A percentile compares a stretch with the other conserved stretches of the same genome.
Evolutionary conservation across 2,888 invertebrate genomes (phyloP).

Genomic region (Odontothrips loti): DNA sequence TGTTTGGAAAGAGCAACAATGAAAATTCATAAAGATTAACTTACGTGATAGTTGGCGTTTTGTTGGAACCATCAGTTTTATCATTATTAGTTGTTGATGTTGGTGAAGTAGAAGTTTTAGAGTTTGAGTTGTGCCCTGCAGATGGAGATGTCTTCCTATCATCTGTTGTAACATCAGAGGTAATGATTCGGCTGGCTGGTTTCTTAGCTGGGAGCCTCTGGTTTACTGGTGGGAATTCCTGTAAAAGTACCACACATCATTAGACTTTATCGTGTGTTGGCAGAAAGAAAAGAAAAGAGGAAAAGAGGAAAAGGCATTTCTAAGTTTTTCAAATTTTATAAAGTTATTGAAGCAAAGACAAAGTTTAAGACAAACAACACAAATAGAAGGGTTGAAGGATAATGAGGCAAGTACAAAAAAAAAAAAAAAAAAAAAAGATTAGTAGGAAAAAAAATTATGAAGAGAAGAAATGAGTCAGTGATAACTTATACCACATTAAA

Average conservation of each 20-base stretch:
- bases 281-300: slow-evolving; percentile 1
- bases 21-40: slow-evolving; percentile 40
- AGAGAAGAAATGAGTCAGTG: slow-evolving; percentile 30
- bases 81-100: slow-evolving; percentile 41
- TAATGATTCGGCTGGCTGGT: slow-evolving; percentile 47
- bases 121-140: slow-evolving; percentile 18
- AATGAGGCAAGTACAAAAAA: background rate
- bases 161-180: slow-evolving; percentile 43
- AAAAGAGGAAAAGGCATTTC: slow-evolving; percentile 36
- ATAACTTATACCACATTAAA: background rate
- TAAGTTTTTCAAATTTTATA: slow-evolving; percentile 35
- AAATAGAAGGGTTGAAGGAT: slow-evolving; percentile 5
- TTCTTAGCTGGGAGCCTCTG: slow-evolving; percentile 52
- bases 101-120: background rate
- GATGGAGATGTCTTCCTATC: slow-evolving; percentile 31
- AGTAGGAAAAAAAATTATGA: background rate
- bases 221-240: slow-evolving; percentile 59
- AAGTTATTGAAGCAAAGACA: background rate
- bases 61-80: slow-evolving; percentile 50
- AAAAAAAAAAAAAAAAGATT: background rate
- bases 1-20: background rate
- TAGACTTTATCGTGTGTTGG: slow-evolving; percentile 35
- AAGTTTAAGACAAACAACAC: slow-evolving; percentile 21
- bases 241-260: slow-evolving; percentile 35
- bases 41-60: slow-evolving; percentile 61